Evolutionary conservation across 2,113 vertebrate species (phyloP).

Genomic region (Hyla sarda): DNA sequence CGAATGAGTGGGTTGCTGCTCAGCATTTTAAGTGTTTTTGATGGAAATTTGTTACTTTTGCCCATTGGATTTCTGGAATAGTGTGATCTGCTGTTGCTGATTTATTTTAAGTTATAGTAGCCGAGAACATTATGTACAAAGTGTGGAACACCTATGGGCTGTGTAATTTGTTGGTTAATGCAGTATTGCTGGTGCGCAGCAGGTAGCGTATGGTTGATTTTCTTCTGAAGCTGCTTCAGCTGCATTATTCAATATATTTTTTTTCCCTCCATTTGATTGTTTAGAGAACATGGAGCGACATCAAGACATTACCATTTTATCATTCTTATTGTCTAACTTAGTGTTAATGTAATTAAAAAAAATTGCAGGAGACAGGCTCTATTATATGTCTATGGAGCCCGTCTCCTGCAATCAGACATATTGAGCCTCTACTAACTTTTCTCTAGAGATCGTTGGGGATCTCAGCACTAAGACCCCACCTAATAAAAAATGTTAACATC

Average conservation of each 20-base stretch:
- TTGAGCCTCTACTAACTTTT: too few relatives aligned
- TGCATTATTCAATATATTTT: background rate
- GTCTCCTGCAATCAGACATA: too few relatives aligned
- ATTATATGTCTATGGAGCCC: too few relatives aligned
- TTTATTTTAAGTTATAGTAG: background rate
- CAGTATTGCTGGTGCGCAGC: background rate
- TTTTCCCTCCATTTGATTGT: background rate
- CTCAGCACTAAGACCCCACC: too few relatives aligned
- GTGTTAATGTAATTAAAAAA: too few relatives aligned
- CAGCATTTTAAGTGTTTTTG: background rate
- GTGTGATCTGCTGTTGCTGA: background rate
- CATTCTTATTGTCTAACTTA: background rate
- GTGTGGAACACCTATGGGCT: too few relatives aligned
- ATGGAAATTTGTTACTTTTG: background rate
- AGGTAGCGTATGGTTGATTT: background rate
- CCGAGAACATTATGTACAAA: slow-evolving; percentile 26
- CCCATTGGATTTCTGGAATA: background rate
- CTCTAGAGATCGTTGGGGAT: too few relatives aligned
- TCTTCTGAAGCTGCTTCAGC: background rate
- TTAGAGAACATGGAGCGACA: background rate
- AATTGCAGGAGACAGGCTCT: too few relatives aligned
- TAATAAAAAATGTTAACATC: too few relatives aligned
- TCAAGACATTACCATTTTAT: background rate
- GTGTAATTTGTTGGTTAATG: background rate
- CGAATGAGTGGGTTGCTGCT: slow-evolving; percentile 14